Evolutionary conservation across 2,113 vertebrate genomes (phyloP), one percentile per base, ranked within the genome.

Genomic region (Gadus chalcogrammus): DNA sequence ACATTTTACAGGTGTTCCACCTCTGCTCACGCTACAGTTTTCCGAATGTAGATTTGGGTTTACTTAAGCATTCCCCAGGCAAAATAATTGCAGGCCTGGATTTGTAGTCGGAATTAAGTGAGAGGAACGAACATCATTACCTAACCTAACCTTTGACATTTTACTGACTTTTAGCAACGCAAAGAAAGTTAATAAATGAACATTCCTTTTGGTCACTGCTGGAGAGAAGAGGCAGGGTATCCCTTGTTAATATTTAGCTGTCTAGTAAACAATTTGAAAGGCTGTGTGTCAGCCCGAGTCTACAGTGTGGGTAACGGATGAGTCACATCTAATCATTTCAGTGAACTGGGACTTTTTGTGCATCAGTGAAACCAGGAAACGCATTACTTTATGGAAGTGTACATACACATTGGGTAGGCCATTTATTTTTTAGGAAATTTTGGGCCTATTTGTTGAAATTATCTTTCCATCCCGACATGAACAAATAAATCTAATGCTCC

Each of bases 181-280:
- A 35, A 8, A 35, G 28, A 20, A 52, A 60, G 73, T 77, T 76
- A 84, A 84, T 82, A 6, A 82, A 79, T 80, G 4, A 35, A 53
- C 31, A 6, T 15, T 22, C 66, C 2, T 71, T 20, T 31, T 59
- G 65, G 24, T 15, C 16, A 8, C 22, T 56, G 73, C 22, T 38
- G 62, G 42, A 55, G 52, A 12, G 66, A 59, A 53, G 27, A n/a
- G 17, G 69, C 67, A 65, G 3, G 31, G 87, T 79, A 68, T 78
- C 61, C 72, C 71, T 75, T 67, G 38, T 88, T 86, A 90, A 90
- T 89, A 77, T 85, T 86, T 88, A 86, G 83, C 85, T 64, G 28
- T 56, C 61, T 28, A 70, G 59, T 73, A 79, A 84, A 84, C 72
- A 82, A 22, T 77, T 22, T 66, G 68, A 71, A 77, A 68, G 48